Conservation (phyloP, 2,113 vertebrate species). For the Nothobranchius kuhntae region DNA sequence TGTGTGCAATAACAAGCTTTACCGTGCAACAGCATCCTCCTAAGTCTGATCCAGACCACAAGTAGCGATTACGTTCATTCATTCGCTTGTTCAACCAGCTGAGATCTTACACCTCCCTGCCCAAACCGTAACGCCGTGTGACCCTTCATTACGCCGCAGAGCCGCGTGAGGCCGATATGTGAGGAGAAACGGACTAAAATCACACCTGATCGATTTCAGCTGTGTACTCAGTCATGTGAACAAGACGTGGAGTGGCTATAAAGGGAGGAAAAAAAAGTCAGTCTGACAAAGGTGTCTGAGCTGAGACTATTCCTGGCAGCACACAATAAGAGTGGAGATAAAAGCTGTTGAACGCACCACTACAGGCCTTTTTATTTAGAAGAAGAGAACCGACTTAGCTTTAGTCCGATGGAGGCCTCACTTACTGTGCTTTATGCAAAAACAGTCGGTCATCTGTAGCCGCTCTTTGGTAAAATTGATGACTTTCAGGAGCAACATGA, state of each 20-base stretch:
- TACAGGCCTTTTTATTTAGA: constrained; percentile 15
- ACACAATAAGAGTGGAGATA: constrained; percentile 34
- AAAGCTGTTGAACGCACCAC: constrained; percentile 17
- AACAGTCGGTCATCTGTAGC: constrained; percentile 9
- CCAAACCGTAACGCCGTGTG: not conserved
- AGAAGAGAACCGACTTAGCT: constrained; percentile 16
- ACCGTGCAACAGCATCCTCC: not conserved
- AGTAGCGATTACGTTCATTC: not conserved
- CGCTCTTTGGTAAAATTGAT: constrained; percentile 1
- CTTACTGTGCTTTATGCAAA: constrained; percentile 2
- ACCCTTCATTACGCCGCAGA: not conserved
- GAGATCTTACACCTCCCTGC: not conserved
- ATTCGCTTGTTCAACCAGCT: not conserved
- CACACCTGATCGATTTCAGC: not conserved
- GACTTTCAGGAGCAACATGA: constrained; percentile 26
- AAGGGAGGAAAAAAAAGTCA: constrained; percentile 36
- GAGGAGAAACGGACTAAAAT: not conserved
- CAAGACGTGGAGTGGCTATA: constrained; percentile 11
- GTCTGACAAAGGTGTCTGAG: constrained; percentile 54
- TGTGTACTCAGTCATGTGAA: constrained; percentile 18
- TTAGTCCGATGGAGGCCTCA: constrained; percentile 17
- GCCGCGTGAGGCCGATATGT: not conserved
- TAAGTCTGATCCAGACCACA: not conserved
- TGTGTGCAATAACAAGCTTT: not conserved
- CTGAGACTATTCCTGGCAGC: constrained; percentile 51